Percentiles rank a stretch among this genome's conserved stretches.
Evolutionary conservation across 2,797 vertebrate species (phyloP).

Genomic region (Octomys mimax): DNA sequence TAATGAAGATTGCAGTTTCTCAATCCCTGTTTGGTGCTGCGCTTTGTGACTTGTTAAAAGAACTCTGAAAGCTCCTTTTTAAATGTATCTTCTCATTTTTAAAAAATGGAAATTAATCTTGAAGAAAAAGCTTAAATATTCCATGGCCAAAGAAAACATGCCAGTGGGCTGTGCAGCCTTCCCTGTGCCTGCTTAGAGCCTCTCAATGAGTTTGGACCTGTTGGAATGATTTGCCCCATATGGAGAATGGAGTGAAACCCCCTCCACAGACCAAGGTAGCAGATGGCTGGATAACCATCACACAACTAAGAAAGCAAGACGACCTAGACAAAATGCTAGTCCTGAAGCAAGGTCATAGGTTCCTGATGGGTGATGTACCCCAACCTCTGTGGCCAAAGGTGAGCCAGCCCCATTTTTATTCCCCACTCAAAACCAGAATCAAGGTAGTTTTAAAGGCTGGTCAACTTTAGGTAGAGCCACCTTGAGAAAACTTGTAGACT

Average conservation of each 20-base stretch:
- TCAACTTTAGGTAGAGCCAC: neutral
- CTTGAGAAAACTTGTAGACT: neutral
- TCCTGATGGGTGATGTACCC: neutral
- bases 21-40: neutral
- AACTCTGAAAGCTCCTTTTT: neutral
- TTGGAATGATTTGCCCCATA: neutral
- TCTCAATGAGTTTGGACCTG: too few species aligned
- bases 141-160: neutral
- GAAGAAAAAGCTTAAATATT: neutral
- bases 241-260: neutral
- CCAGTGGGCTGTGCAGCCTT: neutral
- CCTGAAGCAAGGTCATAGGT: neutral
- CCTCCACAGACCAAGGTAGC: neutral
- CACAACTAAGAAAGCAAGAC: neutral
- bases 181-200: neutral
- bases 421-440: neutral
- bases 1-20: neutral
- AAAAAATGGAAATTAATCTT: slow-evolving; percentile 1
- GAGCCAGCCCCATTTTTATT: neutral
- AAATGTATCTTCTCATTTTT: neutral
- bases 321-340: neutral
- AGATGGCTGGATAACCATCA: neutral
- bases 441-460: neutral
- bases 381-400: neutral
- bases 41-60: neutral